Evolutionary conservation across 1,140 invertebrate species (phyloP).

Genomic region (Panagrolaimus sp.): DNA sequence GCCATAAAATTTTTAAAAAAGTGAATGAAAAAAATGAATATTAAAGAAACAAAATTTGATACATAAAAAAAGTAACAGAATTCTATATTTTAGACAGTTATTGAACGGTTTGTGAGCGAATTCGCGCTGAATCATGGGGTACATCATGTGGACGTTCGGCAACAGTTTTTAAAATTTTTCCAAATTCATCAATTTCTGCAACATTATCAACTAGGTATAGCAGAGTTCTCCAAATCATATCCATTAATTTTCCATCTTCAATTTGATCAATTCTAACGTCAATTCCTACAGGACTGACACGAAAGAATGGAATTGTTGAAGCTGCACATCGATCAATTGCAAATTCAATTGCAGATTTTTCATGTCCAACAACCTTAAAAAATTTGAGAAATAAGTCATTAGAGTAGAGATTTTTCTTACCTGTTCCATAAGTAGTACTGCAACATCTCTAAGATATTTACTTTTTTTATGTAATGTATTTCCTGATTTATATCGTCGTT

Average conservation of each 20-base stretch:
- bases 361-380: conserved; percentile 46
- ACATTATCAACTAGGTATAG: conserved; percentile 27
- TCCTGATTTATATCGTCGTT: conserved; percentile 47
- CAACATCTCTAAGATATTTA: conserved; percentile 40
- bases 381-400: neutral
- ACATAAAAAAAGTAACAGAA: no score
- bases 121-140: conserved; percentile 2
- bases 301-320: conserved; percentile 45
- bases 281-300: conserved; percentile 44
- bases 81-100: neutral
- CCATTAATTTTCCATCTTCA: conserved; percentile 50
- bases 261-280: conserved; percentile 50
- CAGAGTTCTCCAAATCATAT: conserved; percentile 47
- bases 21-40: no score
- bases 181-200: conserved; percentile 17
- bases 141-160: conserved; percentile 3
- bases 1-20: no score
- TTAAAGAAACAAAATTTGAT: no score
- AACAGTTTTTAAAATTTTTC: conserved; percentile 15
- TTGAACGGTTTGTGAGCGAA: conserved; percentile 8
- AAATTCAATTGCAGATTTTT: conserved; percentile 45
- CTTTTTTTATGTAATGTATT: conserved; percentile 33
- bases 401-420: conserved; percentile 19
- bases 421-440: conserved; percentile 45
- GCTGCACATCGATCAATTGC: conserved; percentile 46